Base-by-base conservation (phyloP, 2,797 vertebrate genomes). In the Ctenopoma kingsleyae region DNA sequence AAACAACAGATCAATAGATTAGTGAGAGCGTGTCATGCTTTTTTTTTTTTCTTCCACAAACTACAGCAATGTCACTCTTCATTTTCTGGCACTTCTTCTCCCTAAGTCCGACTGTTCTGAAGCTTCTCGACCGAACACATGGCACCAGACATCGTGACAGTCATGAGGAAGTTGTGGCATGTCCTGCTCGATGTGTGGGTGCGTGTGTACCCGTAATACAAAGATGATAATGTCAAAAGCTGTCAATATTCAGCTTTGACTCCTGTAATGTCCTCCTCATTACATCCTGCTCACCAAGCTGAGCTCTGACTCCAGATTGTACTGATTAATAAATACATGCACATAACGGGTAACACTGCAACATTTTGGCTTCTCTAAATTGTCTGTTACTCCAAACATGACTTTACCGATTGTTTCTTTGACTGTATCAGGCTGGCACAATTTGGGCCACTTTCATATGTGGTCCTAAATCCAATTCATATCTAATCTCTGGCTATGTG, bases 1-100 rank as follows among this genome's bases (percentile, higher is more conserved):
- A 38, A 73, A 65, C 53, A 53, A 68, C 56, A 71, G 51, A 74
- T 77, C 41, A 52, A 60, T 53, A 52, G 69, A 55, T 71, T 41
- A 23, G 12, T 8, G 52, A 25, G 50, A 16, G 32, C n/a, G 35
- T 27, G 15, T 41, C 17, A 17, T 1, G 25, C 17, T 23, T 6
- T 16, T 32, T 41, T 5, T 46, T 48, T 67, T 67, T 40, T 53
- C 65, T 44, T 53, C 65, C n/a, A 47, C 41, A 64, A 61, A 59
- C 50, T 63, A 48, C 43, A 52, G 57, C 59, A 65, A 19, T 43
- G 58, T 60, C 38, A 27, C 19, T 44, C 22, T 53, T 48, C 11
- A 20, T 35, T 41, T 44, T 56, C 20, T 43, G 20, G 43, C 48
- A 25, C 17, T 56, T 15, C 59, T 4, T 56, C 36, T 38, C 25